Conservation (phyloP, 2,113 vertebrate species). For the Cololabis saira region DNA sequence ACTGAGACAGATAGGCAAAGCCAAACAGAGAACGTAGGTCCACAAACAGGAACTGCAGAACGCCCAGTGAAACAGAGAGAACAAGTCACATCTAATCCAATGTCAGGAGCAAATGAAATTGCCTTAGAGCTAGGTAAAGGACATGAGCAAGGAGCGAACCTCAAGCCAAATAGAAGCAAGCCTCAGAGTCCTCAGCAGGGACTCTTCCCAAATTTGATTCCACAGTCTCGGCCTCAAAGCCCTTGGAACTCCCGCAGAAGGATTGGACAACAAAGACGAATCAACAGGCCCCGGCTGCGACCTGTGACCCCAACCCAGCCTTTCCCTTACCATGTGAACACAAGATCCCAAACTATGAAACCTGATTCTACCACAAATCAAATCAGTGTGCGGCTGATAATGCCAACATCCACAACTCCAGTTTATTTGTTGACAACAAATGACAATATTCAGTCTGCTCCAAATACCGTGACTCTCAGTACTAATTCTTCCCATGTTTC, state of each 20-base stretch:
- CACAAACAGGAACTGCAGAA: slow-evolving; percentile 22
- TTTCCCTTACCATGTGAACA: slow-evolving; percentile 42
- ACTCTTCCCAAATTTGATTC: slow-evolving; percentile 37
- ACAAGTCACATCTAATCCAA: slow-evolving; percentile 27
- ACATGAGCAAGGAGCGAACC: slow-evolving; percentile 20
- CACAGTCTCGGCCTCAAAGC: slow-evolving; percentile 58
- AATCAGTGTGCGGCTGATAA: not conserved
- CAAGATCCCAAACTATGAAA: slow-evolving; percentile 27
- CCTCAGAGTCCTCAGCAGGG: slow-evolving; percentile 19
- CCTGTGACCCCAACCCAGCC: slow-evolving; percentile 51
- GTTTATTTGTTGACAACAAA: slow-evolving; percentile 12
- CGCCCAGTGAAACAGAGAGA: slow-evolving; percentile 27
- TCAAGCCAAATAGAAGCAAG: slow-evolving; percentile 15
- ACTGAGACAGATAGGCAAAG: slow-evolving; percentile 12
- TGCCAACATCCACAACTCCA: slow-evolving; percentile 32
- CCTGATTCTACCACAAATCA: slow-evolving; percentile 26
- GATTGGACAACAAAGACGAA: slow-evolving; percentile 80
- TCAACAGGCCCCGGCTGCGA: slow-evolving; percentile 74
- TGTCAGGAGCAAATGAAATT: slow-evolving; percentile 56
- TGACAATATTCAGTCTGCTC: slow-evolving; percentile 11
- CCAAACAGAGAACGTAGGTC: slow-evolving; percentile 14
- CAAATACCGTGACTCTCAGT: slow-evolving; percentile 21
- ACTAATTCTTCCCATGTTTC: slow-evolving; percentile 13
- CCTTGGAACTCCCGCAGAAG: slow-evolving; percentile 79
- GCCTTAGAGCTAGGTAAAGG: slow-evolving; percentile 20